Evolutionary conservation across 2,888 invertebrate species (phyloP), one percentile per base, ranked within the genome.

Genomic region (Nomada ferruginata): DNA sequence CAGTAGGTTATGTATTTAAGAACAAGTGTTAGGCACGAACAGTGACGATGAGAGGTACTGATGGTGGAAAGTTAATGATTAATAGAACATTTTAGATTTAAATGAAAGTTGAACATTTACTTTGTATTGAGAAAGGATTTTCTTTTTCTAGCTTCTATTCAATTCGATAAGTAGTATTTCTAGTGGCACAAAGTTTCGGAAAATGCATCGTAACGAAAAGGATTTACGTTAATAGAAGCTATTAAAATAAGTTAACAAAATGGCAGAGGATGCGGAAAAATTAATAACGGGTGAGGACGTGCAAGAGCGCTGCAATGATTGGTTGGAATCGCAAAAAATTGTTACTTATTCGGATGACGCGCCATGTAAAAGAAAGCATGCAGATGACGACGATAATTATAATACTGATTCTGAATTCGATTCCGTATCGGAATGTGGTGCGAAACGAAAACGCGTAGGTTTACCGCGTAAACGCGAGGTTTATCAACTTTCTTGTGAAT

Each of bases 401-500:
- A 91, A 91, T 26, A 93, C 93, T 0, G 93, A 93, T 79, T 92
- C 92, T 0, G 93, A 93, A 71, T 93, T 93, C 72, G 92, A 92
- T 79, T 93, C 93, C 0, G 92, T 93, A 2, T 93, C 93, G 0
- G 92, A 93, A 75, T 92, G 92, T 81, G 93, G 92, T 18, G 79
- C 82, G 2, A 93, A 93, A 66, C 91, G 88, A 53, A 89, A 91
- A 2, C 89, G 91, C 71, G 59, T 90, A 7, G 91, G 86, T 2
- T 83, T 88, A 13, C 89, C 89, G 20, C 55, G 89, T 3, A 93
- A 93, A 76, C 88, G 94, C 52, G 94, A 95, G 89, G 87, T 92
- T 11, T 90, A 95, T 44, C 88, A 91, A 80, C 89, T 95, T 50
- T 59, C 93, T 60, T 97, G 96, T 89, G 95, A 95, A 73, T 96